A percentile compares a stretch with the other conserved stretches of the same genome.
phyloP scores from a whole-genome alignment of 2,888 invertebrate genomes.

The Plagiodera versicolora region DNA sequence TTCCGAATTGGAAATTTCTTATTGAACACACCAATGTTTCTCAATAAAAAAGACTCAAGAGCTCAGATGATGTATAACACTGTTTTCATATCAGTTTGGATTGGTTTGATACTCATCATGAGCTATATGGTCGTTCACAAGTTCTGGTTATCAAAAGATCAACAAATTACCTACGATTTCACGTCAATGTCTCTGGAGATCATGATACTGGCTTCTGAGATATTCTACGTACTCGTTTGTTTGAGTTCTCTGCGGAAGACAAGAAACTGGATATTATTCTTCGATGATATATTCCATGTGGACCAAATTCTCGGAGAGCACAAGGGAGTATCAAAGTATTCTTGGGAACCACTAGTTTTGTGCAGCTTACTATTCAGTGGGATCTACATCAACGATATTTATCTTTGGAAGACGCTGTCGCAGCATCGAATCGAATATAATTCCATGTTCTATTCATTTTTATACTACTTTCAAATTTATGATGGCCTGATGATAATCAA shows the following conservation, averaged over 20 bases:
- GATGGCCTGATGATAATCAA: slow-evolving; percentile 2
- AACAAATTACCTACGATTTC: background rate
- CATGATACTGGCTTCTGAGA: background rate
- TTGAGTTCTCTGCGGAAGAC: background rate
- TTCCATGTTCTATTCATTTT: background rate
- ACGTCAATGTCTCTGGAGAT: background rate
- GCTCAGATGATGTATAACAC: background rate
- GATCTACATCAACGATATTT: background rate
- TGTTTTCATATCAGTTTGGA: background rate
- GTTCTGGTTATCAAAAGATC: background rate
- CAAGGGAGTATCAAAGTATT: background rate
- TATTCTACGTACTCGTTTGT: slow-evolving; percentile 6
- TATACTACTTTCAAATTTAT: slow-evolving; percentile 4
- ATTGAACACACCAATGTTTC: background rate
- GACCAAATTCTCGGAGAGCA: background rate
- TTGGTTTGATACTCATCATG: background rate
- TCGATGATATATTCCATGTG: background rate
- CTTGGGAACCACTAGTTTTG: background rate
- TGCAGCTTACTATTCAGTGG: background rate
- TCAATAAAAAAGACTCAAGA: background rate
- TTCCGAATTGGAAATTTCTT: slow-evolving; percentile 1
- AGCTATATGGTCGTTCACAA: background rate
- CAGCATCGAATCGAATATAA: background rate
- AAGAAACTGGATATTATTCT: background rate
- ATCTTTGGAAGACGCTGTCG: background rate